Evolutionary conservation across 1,140 invertebrate species (phyloP), one percentile per base, ranked within the genome.

Genomic region (Phymastichus coffea): DNA sequence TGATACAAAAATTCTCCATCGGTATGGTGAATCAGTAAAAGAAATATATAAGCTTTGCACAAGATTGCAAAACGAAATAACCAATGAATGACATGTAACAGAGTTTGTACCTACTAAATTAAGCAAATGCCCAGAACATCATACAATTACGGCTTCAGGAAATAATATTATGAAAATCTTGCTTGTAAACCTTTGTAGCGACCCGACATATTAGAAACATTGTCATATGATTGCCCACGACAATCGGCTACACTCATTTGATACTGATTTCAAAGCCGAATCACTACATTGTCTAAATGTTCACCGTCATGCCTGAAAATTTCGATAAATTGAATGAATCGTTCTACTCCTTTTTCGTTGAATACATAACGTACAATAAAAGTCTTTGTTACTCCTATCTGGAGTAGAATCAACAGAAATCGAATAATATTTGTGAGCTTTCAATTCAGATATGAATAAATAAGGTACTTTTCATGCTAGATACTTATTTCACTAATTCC

Each of bases 341-440:
- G n/a, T n/a, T n/a, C n/a, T n/a, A n/a, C n/a, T n/a, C n/a, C n/a
- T n/a, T n/a, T n/a, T n/a, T n/a, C n/a, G n/a, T n/a, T n/a, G n/a
- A n/a, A n/a, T n/a, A n/a, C n/a, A n/a, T n/a, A n/a, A n/a, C n/a
- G n/a, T n/a, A 35, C 7, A 17, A 51, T 20, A 20, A 10, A 8
- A 46, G 41, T 58, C 56, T 4, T 51, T 20, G 41, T 52, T 19
- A 1, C 48, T 40, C 8, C 53, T 40, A 25, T 61, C 49, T n/a
- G 49, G 41, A n/a, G 40, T 61, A 14, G 51, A 61, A 40, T 61
- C 58, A 17, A 51, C 61, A 51, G 46, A 26, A 10, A 58, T 35
- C 10, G 55, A 58, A 26, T 30, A 65, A 47, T 65, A 65, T 55
- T 64, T 64, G 1, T 30, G 35, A 41, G 23, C 30, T 37, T 60